Evolutionary conservation across 2,888 invertebrate species (phyloP).

Genomic region (Macrosoma leucophasiata): DNA sequence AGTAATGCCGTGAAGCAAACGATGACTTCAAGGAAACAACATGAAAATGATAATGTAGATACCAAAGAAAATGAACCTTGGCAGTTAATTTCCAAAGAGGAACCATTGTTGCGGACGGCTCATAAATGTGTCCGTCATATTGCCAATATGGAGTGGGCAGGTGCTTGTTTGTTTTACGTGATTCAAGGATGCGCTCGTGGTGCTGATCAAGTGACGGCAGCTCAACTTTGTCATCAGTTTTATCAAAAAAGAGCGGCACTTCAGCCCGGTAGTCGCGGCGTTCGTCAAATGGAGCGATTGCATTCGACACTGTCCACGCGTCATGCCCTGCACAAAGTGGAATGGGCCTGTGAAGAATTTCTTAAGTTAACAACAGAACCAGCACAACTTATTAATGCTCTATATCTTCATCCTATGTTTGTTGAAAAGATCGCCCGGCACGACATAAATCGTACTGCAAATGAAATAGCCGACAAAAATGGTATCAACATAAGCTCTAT

Average conservation of each 20-base stretch:
- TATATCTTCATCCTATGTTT: conserved; percentile 63
- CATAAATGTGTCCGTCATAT: conserved; percentile 67
- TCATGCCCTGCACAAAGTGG: conserved; percentile 64
- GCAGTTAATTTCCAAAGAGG: conserved; percentile 58
- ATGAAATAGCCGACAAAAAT: conserved; percentile 71
- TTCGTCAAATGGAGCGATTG: conserved; percentile 66
- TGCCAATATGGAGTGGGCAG: conserved; percentile 73
- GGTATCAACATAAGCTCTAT: conserved; percentile 63
- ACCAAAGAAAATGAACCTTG: conserved; percentile 54
- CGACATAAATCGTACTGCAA: conserved; percentile 62
- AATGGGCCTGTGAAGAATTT: conserved; percentile 66
- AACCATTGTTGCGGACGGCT: conserved; percentile 61
- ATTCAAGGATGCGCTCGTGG: conserved; percentile 68
- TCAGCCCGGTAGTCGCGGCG: conserved; percentile 65
- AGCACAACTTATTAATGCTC: conserved; percentile 58
- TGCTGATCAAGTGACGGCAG: conserved; percentile 71
- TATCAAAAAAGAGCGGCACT: conserved; percentile 67
- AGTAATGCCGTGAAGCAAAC: conserved; percentile 72
- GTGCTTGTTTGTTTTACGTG: conserved; percentile 69
- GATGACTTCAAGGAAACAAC: conserved; percentile 60
- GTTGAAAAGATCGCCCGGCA: conserved; percentile 56
- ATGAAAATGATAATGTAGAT: conserved; percentile 37
- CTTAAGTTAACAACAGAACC: conserved; percentile 61
- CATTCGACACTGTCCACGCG: conserved; percentile 64
- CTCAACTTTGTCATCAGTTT: conserved; percentile 68